phyloP scores from a whole-genome alignment of 2,888 invertebrate species.

The Ochlodes sylvanus region DNA sequence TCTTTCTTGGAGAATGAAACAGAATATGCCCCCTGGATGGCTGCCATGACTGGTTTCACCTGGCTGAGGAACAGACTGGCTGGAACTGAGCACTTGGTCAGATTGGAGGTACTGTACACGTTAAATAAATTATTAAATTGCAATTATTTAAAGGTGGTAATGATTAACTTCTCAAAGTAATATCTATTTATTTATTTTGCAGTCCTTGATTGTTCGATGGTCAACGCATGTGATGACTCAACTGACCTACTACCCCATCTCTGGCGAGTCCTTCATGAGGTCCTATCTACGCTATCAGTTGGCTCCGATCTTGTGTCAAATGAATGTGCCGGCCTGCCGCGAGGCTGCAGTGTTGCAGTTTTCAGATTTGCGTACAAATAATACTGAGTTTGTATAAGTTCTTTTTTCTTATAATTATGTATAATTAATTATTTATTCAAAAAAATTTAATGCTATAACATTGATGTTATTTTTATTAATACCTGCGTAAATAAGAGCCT shows the following conservation, averaged over 20 bases:
- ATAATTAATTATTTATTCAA: too few species aligned
- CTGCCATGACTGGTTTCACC: conserved; percentile 84
- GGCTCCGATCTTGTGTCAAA: conserved; percentile 64
- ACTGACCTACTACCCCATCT: conserved; percentile 56
- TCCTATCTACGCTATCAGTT: conserved; percentile 70
- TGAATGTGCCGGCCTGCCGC: conserved; percentile 56
- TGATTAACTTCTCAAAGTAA: too few species aligned
- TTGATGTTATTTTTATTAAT: too few species aligned
- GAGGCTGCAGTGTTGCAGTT: conserved; percentile 58
- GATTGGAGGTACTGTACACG: conserved; percentile 55
- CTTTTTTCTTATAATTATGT: neutral
- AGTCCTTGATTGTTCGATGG: conserved; percentile 62
- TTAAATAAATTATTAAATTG: too few species aligned
- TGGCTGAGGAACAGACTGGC: conserved; percentile 76
- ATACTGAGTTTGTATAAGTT: conserved; percentile 54
- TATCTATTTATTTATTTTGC: too few species aligned
- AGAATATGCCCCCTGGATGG: conserved; percentile 92
- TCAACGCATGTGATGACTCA: conserved; percentile 54
- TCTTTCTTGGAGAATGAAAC: conserved; percentile 88
- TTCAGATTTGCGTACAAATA: conserved; percentile 45
- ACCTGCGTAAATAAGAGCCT: too few species aligned
- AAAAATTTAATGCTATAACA: too few species aligned
- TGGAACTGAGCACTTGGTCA: conserved; percentile 50
- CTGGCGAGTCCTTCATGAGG: conserved; percentile 64
- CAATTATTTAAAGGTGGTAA: too few species aligned